These are phyloP conservation scores for Chelon auratus DNA, from an alignment of 2,797 vertebrate species.

Conservation along the genomic window DNA sequence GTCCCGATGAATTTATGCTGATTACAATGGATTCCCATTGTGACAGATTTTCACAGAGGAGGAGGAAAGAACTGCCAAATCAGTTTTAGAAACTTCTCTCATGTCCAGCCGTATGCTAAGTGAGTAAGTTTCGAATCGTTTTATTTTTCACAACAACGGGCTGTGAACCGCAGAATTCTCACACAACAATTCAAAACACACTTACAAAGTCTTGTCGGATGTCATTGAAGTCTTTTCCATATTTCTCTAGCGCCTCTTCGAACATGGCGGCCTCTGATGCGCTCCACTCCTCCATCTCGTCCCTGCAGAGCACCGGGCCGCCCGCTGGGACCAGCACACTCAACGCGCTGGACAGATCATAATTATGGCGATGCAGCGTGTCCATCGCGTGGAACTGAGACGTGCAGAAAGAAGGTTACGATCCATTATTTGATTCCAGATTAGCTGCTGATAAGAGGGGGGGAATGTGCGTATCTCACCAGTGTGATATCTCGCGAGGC, in stretches of 20 bases:
- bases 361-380: conserved; percentile 93
- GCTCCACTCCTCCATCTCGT: conserved; percentile 99
- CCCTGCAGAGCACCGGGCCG: conserved; percentile 94
- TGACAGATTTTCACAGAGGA: background rate
- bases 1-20: conserved; percentile 18
- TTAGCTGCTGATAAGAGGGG: background rate
- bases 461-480: conserved; percentile 80
- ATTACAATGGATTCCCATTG: conserved; percentile 32
- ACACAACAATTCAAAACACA: background rate
- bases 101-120: background rate
- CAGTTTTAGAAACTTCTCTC: background rate
- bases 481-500: conserved; percentile 97
- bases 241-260: conserved; percentile 97
- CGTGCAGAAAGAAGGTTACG: conserved; percentile 6
- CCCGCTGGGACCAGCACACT: conserved; percentile 94
- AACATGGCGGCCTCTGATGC: conserved; percentile 97
- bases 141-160: background rate
- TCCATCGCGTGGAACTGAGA: conserved; percentile 97
- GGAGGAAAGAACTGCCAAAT: background rate
- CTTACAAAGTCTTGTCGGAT: conserved; percentile 99
- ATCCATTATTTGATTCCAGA: background rate
- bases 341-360: conserved; percentile 94
- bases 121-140: background rate
- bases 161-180: background rate
- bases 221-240: conserved; percentile 98